phyloP scores from a whole-genome alignment of 1,140 invertebrate species.

The Oryctes rhinoceros region DNA sequence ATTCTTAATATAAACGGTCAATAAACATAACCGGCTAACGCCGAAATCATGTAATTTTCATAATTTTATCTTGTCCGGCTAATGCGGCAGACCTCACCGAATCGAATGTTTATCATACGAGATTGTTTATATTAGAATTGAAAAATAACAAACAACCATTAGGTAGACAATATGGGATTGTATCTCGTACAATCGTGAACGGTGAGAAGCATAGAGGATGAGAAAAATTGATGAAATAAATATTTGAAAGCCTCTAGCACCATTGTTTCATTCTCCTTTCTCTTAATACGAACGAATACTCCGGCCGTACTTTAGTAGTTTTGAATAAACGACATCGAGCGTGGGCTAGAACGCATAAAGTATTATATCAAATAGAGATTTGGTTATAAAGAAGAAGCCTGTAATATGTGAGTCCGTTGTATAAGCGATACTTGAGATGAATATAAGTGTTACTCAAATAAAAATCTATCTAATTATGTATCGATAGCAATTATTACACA shows the following conservation, averaged over 20 bases:
- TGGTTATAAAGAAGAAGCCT: not conserved
- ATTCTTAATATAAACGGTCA: conserved; percentile 22
- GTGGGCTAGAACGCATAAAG: conserved; percentile 23
- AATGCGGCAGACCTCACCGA: conserved; percentile 4
- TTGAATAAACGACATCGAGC: conserved; percentile 2
- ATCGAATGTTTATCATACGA: conserved; percentile 12
- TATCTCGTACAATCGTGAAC: not conserved
- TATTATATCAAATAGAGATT: conserved; percentile 33
- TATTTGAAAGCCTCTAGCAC: not conserved
- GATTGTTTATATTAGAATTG: conserved; percentile 17
- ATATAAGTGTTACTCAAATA: conserved; percentile 25
- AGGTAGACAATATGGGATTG: conserved; percentile 27
- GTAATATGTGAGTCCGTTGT: conserved; percentile 1
- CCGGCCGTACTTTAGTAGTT: not conserved
- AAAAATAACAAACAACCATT: conserved; percentile 32
- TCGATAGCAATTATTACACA: not conserved
- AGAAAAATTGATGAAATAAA: conserved; percentile 20
- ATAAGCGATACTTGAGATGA: not conserved
- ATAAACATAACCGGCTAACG: conserved; percentile 18
- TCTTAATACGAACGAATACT: conserved; percentile 6
- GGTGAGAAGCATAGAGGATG: not conserved
- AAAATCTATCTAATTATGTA: conserved; percentile 26
- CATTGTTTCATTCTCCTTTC: conserved; percentile 6
- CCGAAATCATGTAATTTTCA: conserved; percentile 36
- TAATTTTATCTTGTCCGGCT: conserved; percentile 33